Evolutionary conservation across 2,888 invertebrate genomes (phyloP).

Genomic region (Sinodicranocentrus sp.): DNA sequence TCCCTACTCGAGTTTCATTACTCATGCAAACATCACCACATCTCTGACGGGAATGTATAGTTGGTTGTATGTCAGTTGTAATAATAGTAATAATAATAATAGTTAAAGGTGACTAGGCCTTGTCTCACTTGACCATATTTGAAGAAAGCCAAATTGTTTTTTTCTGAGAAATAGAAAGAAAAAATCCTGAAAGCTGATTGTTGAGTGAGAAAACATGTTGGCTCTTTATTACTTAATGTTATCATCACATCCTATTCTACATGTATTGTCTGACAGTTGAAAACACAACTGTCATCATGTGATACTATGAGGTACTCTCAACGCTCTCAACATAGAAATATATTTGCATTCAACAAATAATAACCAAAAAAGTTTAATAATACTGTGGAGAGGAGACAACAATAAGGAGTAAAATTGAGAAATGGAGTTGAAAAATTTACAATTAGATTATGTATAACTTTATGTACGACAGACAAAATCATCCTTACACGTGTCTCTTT

Average conservation of each 20-base stretch:
- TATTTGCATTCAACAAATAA: conserved; percentile 14
- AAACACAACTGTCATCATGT: background rate
- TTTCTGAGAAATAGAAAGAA: conserved; percentile 34
- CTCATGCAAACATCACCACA: background rate
- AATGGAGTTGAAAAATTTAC: background rate
- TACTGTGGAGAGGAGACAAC: background rate
- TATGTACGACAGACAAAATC: background rate
- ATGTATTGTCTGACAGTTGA: background rate
- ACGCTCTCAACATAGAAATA: too few species aligned
- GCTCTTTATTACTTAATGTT: conserved; percentile 41
- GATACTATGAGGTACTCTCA: too few species aligned
- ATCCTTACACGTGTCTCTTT: background rate
- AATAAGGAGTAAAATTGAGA: background rate
- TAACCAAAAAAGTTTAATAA: background rate
- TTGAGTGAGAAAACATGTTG: conserved; percentile 41
- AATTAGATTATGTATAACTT: background rate
- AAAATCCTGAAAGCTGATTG: background rate
- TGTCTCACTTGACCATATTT: conserved; percentile 60
- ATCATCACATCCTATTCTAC: background rate
- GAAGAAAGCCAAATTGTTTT: conserved; percentile 36
- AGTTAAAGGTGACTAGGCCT: conserved; percentile 26
- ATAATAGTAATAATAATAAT: conserved; percentile 29
- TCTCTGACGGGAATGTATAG: background rate
- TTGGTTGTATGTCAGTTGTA: conserved; percentile 6
- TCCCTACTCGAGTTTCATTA: conserved; percentile 31